Base-by-base conservation (phyloP, 2,797 vertebrate genomes). In the Urophycis tenuis region DNA sequence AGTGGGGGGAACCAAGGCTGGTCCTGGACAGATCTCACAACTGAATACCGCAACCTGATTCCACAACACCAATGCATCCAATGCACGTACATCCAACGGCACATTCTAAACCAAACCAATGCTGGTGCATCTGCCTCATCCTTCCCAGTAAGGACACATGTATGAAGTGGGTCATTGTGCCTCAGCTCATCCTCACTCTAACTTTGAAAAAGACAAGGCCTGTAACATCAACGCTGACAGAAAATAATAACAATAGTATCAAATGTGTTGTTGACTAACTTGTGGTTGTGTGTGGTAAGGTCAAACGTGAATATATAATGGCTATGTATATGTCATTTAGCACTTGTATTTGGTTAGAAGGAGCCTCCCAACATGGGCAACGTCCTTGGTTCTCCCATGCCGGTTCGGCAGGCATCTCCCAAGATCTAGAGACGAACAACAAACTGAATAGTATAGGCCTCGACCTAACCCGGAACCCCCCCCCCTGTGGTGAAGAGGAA, bases 401-500 rank as follows among this genome's bases (percentile, higher is more conserved):
- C 53, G 22, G 6, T n/a, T 60, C 3, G 22, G 53, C 53, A 5
- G 7, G 7, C 53, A 60, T 60, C 53, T 60, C 53, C 22, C 5
- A 60, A 22, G 53, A 60, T 25, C 53, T n/a, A 60, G 49, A 60
- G 53, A 60, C 5, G 53, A 22, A 9, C 22, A n/a, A n/a, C 22
- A n/a, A 60, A 60, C 53, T 60, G 53, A 60, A 60, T 22, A n/a
- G 67, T 25, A 74, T 77, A 72, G 64, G 79, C 83, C 81, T 81
- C 12, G 49, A 76, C 77, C 81, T 80, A 60, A 84, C 83, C 82
- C 84, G 86, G 74, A 25, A 12, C 60, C 71, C 39, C 75, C 75
- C 71, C 86, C 76, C 80, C 75, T 81, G 74, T 75, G 80, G 73
- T 79, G 73, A 82, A 76, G 70, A 81, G 84, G 76, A 83, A 79